These are phyloP conservation scores for Psococerastis gibbosa DNA, from an alignment of 2,888 invertebrate genomes.

Conservation along the genomic window DNA sequence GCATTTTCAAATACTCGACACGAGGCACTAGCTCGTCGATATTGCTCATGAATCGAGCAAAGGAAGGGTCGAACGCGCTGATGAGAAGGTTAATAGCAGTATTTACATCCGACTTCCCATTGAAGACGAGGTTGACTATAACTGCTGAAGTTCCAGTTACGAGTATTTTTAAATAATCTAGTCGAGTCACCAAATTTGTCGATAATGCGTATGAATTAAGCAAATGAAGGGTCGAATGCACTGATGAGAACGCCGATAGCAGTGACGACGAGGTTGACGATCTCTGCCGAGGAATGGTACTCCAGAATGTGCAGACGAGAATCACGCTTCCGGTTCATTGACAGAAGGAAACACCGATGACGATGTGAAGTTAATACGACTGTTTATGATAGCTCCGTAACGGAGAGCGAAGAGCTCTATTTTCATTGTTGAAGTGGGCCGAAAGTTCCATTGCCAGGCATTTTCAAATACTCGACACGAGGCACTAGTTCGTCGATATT, in stretches of 20 bases:
- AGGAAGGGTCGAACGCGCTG: slow-evolving; percentile 56
- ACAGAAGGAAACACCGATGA: slow-evolving; percentile 51
- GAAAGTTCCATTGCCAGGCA: no score
- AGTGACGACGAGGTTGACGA: slow-evolving; percentile 51
- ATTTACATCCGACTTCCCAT: slow-evolving; percentile 48
- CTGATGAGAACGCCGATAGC: slow-evolving; percentile 56
- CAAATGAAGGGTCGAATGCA: slow-evolving; percentile 49
- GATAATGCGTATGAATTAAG: neutral
- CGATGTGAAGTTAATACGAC: slow-evolving; percentile 35
- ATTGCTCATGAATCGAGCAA: slow-evolving; percentile 9
- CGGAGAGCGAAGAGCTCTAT: no score
- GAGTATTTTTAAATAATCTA: no score
- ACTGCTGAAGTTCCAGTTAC: slow-evolving; percentile 44
- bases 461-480: no score
- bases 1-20: no score
- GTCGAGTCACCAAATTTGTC: no score
- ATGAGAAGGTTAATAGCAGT: slow-evolving; percentile 58
- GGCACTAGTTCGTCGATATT: no score
- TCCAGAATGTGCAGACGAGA: slow-evolving; percentile 52
- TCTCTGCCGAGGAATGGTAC: slow-evolving; percentile 45
- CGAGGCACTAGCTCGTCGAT: no score
- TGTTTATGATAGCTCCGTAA: no score
- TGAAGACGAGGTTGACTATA: slow-evolving; percentile 48
- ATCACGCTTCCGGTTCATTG: slow-evolving; percentile 54
- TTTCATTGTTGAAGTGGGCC: no score